phyloP scores from a whole-genome alignment of 2,113 vertebrate genomes.

The Larimichthys crocea region DNA sequence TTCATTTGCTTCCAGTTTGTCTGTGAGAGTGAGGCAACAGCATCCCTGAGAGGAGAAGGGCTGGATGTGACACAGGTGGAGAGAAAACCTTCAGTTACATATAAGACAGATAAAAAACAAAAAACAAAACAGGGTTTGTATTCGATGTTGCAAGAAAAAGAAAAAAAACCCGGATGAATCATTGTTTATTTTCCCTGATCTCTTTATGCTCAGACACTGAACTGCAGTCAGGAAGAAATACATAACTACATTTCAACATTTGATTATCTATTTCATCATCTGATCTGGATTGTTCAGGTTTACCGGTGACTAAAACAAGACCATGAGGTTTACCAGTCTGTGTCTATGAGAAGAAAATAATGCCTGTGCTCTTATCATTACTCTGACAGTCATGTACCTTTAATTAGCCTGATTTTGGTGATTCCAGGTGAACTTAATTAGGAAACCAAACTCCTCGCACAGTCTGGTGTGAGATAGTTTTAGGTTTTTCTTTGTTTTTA shows the following conservation, averaged over 20 bases:
- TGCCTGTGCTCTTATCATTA: no score
- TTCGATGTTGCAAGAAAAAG: not conserved
- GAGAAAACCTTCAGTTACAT: not conserved
- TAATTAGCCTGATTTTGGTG: not conserved
- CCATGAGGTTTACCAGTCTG: not conserved
- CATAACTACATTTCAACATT: not conserved
- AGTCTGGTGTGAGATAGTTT: not conserved
- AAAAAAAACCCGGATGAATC: not conserved
- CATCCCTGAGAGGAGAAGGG: no score
- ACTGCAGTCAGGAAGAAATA: not conserved
- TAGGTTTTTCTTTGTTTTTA: not conserved
- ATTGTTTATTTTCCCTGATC: not conserved
- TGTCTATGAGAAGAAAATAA: not conserved
- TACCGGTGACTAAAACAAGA: not conserved
- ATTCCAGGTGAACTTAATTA: no score
- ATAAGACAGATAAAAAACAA: no score
- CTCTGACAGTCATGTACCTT: not conserved
- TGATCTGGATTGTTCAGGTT: not conserved
- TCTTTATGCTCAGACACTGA: not conserved
- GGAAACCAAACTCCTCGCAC: not conserved
- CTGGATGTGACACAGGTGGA: no score
- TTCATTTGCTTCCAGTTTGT: not conserved
- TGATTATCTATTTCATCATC: not conserved
- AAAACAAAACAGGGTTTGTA: not conserved
- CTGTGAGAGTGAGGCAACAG: not conserved